Evolutionary conservation across 2,888 invertebrate genomes (phyloP), one percentile per base, ranked within the genome.

Genomic region (Loripinus fragilis): DNA sequence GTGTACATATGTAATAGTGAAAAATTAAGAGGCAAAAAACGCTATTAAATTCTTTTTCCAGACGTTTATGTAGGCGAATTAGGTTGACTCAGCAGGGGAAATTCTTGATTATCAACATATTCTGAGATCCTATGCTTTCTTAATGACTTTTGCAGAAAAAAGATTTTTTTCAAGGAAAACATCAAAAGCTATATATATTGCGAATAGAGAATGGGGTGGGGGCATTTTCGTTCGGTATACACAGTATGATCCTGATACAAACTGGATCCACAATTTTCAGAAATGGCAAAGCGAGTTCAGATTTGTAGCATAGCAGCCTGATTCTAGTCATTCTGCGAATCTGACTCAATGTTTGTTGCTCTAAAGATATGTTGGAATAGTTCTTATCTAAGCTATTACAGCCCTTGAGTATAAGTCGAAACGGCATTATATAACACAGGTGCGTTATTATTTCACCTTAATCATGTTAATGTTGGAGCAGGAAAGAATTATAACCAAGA

Each of bases 21-120:
- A 52, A 52, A 52, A 8, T n/a, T 52, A 23, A 8, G 25, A 17
- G 20, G n/a, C 15, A 45, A 45, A 45, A 45, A 45, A 41, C n/a
- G n/a, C 38, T 38, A 38, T 38, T 38, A 38, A 25, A 60, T 60
- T 60, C 5, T 3, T 60, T 60, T 60, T 20, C 5, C 60, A 60
- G 60, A 60, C 60, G 23, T 15, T 12, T 25, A 60, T 28, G 33
- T 52, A 33, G 33, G 60, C 33, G 60, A 60, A 60, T 55, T 25
- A 60, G 60, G 8, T 60, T 60, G 60, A 60, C 60, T 60, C 60
- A 60, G 60, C 60, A 20, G 33, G 60, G 33, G 60, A 60, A 60
- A 60, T 60, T 60, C 60, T 60, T 60, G 60, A 60, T 60, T 60
- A 60, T 60, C 15, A 60, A 60, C 60, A 52, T 52, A n/a, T 52